Evolutionary conservation across 2,888 invertebrate species (phyloP), one percentile per base, ranked within the genome.

Genomic region (Arctia plantaginis): DNA sequence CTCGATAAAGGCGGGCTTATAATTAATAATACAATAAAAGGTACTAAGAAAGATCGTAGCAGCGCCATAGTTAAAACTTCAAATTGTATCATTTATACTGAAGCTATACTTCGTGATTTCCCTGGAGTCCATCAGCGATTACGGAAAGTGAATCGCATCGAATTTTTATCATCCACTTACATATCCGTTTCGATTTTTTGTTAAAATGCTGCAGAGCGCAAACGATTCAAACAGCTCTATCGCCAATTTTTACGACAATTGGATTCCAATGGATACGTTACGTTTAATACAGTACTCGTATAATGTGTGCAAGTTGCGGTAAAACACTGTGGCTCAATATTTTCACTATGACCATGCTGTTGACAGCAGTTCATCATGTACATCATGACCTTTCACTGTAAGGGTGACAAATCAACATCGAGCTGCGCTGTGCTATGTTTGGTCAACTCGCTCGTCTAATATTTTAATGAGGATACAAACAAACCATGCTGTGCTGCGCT

Each of bases 121-220:
- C 94, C 94, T 68, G 68, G 92, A 92, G 93, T 85, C 77, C 80
- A 76, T 78, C 82, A 82, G 81, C 91, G 90, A 92, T 93, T 91
- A 90, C 89, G 81, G 85, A 80, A 86, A 91, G 89, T 87, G 90
- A 90, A 93, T 91, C 87, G 88, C 90, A 90, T 91, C 91, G 91
- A 93, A 93, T 93, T 94, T 94, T 94, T 93, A 93, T 90, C 90
- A 91, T 90, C 90, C 87, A 90, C 90, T 92, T 90, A 89, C 89
- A 86, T 86, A 88, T 85, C 86, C 86, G 87, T 87, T 86, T 86
- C 83, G 86, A 88, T 89, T 89, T 88, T 90, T 89, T 90, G 87
- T 87, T 85, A 89, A 89, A 90, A 91, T 89, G 87, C 87, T 73
- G 79, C 83, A 70, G 79, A 83, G 79, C 80, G 81, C 78, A 81